Evolutionary conservation across 2,113 vertebrate species (phyloP), one percentile per base, ranked within the genome.

Genomic region (Malaclemys terrapin): DNA sequence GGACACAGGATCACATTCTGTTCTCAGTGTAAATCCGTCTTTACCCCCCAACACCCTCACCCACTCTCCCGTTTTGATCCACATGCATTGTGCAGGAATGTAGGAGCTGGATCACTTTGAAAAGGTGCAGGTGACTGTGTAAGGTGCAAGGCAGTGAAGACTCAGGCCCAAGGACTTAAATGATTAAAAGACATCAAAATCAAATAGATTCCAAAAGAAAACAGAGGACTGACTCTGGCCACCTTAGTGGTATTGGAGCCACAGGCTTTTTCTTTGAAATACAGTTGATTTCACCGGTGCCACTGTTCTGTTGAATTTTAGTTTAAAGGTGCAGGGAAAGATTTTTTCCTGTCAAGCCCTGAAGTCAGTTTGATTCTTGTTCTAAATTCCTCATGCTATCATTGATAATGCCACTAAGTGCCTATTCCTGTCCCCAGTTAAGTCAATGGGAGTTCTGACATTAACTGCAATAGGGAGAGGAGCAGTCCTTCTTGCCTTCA

Each of bases 321-420:
- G 2, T 6, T 80, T 87, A 45, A 29, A 1, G 5, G 47, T 56
- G 16, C 53, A 87, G 87, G 56, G 45, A 83, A 78, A 90, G 1
- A 1, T 7, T 1, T 59, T 49, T 56, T 6, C 0, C 0, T 1
- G 5, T 20, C 5, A 47, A 47, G 75, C 2, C n/a, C 1, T 12
- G 78, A 45, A 25, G 22, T 42, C 54, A 90, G 2, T 31, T 52
- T 8, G 52, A 16, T 29, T 47, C 65, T 2, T 53, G 2, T 78
- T 56, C 76, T 19, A 87, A 85, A 2, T 81, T 87, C 72, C 17
- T 75, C 57, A 5, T 52, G 38, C 6, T 50, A 5, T 45, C 4
- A 79, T 45, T 49, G 65, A 4, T 62, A 89, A 80, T 2, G 1
- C 9, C 2, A 8, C 42, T 50, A 72, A 80, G 22, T 31, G 19